Conservation (phyloP, 2,888 invertebrate species). For the Uropetala carovei region DNA sequence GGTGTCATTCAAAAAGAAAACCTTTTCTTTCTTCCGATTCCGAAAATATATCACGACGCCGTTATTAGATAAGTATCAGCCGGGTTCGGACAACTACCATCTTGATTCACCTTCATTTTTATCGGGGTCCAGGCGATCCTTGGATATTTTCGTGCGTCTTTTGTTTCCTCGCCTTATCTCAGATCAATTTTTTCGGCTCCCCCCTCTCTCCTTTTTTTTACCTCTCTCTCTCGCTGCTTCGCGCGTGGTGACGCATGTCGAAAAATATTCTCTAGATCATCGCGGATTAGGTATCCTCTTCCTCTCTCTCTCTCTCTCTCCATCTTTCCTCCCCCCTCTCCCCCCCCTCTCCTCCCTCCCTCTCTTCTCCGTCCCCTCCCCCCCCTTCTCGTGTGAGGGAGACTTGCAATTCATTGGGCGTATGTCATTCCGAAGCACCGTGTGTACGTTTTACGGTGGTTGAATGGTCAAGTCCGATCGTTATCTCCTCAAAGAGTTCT, state of each 20-base stretch:
- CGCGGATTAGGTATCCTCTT: conserved; percentile 29
- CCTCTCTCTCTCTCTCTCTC: neutral
- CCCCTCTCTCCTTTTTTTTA: neutral
- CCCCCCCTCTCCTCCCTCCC: neutral
- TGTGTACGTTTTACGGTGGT: conserved; percentile 59
- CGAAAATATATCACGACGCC: conserved; percentile 51
- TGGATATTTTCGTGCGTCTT: conserved; percentile 21
- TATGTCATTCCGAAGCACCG: conserved; percentile 57
- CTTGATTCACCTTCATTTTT: conserved; percentile 57
- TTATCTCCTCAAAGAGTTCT: conserved; percentile 59
- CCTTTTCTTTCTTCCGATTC: neutral
- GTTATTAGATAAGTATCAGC: conserved; percentile 45
- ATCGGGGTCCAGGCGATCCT: conserved; percentile 45
- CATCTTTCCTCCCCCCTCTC: neutral
- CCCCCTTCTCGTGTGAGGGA: neutral
- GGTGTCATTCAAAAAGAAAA: neutral
- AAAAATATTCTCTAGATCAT: conserved; percentile 47
- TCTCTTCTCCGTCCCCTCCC: neutral
- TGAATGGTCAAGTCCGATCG: conserved; percentile 63
- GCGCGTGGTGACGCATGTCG: conserved; percentile 41
- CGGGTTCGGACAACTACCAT: neutral
- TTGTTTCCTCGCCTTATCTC: conserved; percentile 16
- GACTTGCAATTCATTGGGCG: conserved; percentile 44
- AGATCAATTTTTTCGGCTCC: conserved; percentile 6
- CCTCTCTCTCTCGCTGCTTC: neutral